Evolutionary conservation across 2,888 invertebrate species (phyloP), one percentile per base, ranked within the genome.

Genomic region (Drosophila anceps): DNA sequence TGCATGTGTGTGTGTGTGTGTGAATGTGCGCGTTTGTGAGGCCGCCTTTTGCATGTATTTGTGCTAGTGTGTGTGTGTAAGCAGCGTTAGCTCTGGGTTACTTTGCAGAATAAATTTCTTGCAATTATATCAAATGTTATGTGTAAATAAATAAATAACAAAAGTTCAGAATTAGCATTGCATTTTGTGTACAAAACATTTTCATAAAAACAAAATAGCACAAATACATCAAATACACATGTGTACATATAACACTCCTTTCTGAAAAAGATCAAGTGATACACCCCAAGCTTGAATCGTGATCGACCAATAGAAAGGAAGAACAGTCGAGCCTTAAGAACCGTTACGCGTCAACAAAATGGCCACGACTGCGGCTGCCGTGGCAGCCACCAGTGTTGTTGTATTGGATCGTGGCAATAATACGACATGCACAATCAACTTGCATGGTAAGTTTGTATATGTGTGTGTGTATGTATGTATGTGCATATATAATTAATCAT

Each of bases 371-470:
- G 91, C 92, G 95, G 97, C 97, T 92, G 96, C 96, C 94, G 90
- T 92, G 95, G 97, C 97, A 92, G 96, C 96, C 94, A 97, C 98
- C 93, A 97, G 97, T 95, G 98, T 98, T 94, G 98, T 98, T 94
- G 97, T 98, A 92, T 84, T 92, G 77, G 98, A 98, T 94, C 95
- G 98, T 94, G 98, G 98, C 94, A 98, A 98, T 95, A 98, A 98
- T 94, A 98, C 98, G 93, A 98, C 98, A 93, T 98, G 98, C 94
- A 98, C 98, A 92, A 97, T 98, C 93, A 98, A 98, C 95, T 95
- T 98, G 94, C 98, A 98, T 94, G 98, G 98, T 98, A 94, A 95
- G 96, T 94, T 41, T 33, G n/a, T 44, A 44, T 54, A 20, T 53
- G 41, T 33, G n/a, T 44, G 48, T 54, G 27, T 53, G 41, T 55